These are phyloP conservation scores for Actinernus sp. DNA, from an alignment of 92 coral and sea anemone genomes.

Conservation along the genomic window DNA sequence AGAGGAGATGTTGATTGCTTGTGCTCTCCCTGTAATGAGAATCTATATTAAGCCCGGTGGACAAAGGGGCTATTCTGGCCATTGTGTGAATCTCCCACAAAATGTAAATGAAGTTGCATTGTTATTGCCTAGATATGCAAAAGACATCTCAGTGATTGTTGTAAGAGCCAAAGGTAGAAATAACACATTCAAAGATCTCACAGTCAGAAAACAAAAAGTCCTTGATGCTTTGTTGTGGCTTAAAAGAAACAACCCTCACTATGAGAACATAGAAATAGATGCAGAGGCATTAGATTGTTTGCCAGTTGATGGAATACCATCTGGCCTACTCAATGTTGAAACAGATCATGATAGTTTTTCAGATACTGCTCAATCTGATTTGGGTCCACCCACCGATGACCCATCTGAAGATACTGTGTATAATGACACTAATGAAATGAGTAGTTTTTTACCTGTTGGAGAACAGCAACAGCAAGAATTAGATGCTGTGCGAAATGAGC, in stretches of 20 bases:
- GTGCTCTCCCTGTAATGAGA: slow-evolving; percentile 55
- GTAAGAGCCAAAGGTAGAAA: slow-evolving; percentile 50
- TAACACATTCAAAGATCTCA: slow-evolving; percentile 62
- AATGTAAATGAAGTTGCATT: too few species aligned
- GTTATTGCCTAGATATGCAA: slow-evolving; percentile 57
- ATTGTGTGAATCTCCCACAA: slow-evolving; percentile 64
- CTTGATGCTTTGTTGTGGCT: slow-evolving; percentile 58
- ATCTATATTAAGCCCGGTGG: slow-evolving; percentile 67
- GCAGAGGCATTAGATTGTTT: slow-evolving; percentile 35
- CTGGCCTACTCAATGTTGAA: slow-evolving; percentile 40
- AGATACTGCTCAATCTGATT: slow-evolving; percentile 36
- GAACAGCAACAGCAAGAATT: slow-evolving; percentile 70
- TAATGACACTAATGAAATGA: slow-evolving; percentile 62
- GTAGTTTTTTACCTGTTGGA: slow-evolving; percentile 76
- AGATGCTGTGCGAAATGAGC: slow-evolving; percentile 51
- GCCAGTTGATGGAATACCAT: slow-evolving; percentile 45
- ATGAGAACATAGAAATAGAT: slow-evolving; percentile 43
- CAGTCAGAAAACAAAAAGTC: slow-evolving; percentile 58
- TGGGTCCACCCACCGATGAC: slow-evolving; percentile 57
- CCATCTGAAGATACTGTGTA: slow-evolving; percentile 62
- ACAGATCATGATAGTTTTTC: slow-evolving; percentile 22
- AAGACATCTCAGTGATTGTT: slow-evolving; percentile 54
- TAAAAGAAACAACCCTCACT: slow-evolving; percentile 46
- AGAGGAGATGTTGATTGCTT: slow-evolving; percentile 57
- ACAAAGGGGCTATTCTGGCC: slow-evolving; percentile 64